Evolutionary conservation across 2,888 invertebrate species (phyloP), one percentile per base, ranked within the genome.

Genomic region (Meloe dianella): DNA sequence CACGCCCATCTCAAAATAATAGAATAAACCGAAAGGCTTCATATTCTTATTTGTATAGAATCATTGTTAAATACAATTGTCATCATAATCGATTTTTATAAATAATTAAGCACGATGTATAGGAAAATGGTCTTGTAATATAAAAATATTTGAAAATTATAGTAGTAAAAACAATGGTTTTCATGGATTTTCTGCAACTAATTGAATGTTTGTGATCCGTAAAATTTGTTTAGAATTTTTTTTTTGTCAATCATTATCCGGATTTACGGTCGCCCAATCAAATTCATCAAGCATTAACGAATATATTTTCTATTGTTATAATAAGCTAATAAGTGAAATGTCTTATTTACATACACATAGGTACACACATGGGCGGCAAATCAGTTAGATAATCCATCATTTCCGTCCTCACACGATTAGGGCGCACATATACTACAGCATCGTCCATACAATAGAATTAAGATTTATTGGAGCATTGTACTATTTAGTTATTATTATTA

Each of bases 391-490:
- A 76, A 82, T 82, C 81, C 81, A 82, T 82, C 82, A 82, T 77
- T 74, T 69, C 73, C 76, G 81, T 81, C 82, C 79, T 82, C 81
- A 75, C 76, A 73, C 77, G 78, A 79, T 75, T 76, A 75, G 77
- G 78, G 76, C 76, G 77, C 77, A 78, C 76, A 76, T 77, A n/a
- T 76, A 70, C 27, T 73, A 74, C 75, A 73, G 74, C 78, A 77
- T 80, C 80, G 80, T 79, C 79, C 79, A 76, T 77, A 78, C 74
- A 79, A 77, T 73, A 76, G 75, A 79, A 75, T 77, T 78, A 79
- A 80, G 80, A 78, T 81, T 81, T 81, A 82, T 81, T 81, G 78
- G 73, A 76, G 74, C 72, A 81, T 81, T 81, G 80, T 81, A n/a
- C n/a, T n/a, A 71, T 72, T 67, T 68, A 63, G 60, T 73, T 35